Conservation (phyloP, 2,888 invertebrate species). For the Philereme vetulata region DNA sequence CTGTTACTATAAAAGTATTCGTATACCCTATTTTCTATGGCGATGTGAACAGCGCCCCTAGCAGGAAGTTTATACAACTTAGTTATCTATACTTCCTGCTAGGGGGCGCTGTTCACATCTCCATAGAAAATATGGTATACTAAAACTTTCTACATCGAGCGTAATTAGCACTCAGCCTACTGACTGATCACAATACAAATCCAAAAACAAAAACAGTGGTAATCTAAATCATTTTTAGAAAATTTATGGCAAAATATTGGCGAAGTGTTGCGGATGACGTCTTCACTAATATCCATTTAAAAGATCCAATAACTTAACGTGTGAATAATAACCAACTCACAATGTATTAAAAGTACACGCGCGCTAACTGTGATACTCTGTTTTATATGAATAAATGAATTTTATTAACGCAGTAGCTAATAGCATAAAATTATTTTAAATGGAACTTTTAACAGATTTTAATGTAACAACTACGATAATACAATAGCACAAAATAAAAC, state of each 20-base stretch:
- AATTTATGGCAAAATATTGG: slow-evolving; percentile 80
- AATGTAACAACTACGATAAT: slow-evolving; percentile 26
- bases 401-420: slow-evolving; percentile 38
- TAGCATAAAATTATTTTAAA: slow-evolving; percentile 45
- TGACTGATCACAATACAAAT: slow-evolving; percentile 58
- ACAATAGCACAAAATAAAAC: slow-evolving; percentile 37
- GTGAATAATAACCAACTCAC: slow-evolving; percentile 42
- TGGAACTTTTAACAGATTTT: slow-evolving; percentile 40
- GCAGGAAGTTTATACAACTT: too few species aligned
- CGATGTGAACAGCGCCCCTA: too few species aligned
- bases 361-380: slow-evolving; percentile 34
- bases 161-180: too few species aligned
- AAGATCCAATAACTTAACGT: slow-evolving; percentile 59
- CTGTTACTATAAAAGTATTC: too few species aligned
- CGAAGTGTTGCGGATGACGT: slow-evolving; percentile 66
- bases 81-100: too few species aligned
- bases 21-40: too few species aligned
- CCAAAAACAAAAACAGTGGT: slow-evolving; percentile 59
- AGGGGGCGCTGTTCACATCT: too few species aligned
- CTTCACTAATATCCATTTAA: slow-evolving; percentile 68
- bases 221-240: slow-evolving; percentile 63
- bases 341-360: slow-evolving; percentile 39
- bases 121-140: too few species aligned
- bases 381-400: too few species aligned
- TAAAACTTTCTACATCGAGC: too few species aligned